Base-by-base conservation (phyloP, 2,888 invertebrate species). In the Apamea anceps region DNA sequence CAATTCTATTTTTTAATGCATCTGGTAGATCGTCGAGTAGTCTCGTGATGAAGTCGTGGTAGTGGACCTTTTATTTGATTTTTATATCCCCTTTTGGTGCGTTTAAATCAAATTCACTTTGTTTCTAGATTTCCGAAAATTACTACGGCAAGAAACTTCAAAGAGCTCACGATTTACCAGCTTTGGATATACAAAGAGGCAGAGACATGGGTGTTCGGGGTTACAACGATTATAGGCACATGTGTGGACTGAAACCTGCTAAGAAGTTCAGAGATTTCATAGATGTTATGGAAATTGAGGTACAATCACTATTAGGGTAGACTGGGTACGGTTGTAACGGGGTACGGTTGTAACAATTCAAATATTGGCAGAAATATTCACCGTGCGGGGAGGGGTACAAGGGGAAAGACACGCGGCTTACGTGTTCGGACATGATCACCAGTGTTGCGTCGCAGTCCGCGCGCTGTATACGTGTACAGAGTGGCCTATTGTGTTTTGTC, bases 211-310 rank as follows among this genome's bases (percentile, higher is more conserved):
- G 95, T 5, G 80, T 95, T 15, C 91, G 93, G 18, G 94, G 95
- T 0, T 96, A 96, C 81, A 96, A 95, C 80, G 94, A 93, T 60
- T 96, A 95, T 75, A 92, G 95, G 66, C 88, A 92, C 28, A 67
- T 94, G 10, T 95, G 95, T 76, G 94, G 95, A 0, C 75, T 94
- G 42, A 93, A 92, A 77, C 85, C 90, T 5, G 95, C 94, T 0
- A 92, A 93, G 63, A 91, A 91, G 42, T 95, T 95, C 83, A 92
- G 93, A 74, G 95, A 95, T 77, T 92, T 95, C 28, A 77, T 90
- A 2, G 95, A 95, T 82, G 92, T 94, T 51, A 96, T 96, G 92
- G 93, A 94, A 79, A 84, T 90, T 73, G 95, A 95, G 93, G 96
- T 95, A 78, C n/a, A 65, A 15, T 48, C 2, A 21, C 21, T 48